Base-by-base conservation (phyloP, 2,888 invertebrate species). In the Limenitis camilla region DNA sequence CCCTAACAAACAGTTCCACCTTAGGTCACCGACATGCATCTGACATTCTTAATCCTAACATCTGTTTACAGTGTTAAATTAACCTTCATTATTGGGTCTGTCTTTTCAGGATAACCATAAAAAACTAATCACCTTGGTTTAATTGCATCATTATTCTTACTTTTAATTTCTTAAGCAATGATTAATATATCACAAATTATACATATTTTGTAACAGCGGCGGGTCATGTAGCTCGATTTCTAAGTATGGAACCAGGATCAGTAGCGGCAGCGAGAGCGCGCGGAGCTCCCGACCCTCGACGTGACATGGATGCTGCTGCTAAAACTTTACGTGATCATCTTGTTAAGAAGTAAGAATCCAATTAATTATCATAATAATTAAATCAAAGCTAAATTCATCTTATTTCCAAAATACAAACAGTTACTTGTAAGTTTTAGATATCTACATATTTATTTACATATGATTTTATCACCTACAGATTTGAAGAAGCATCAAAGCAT, bases 191-290 rank as follows among this genome's bases (percentile, higher is more conserved):
- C 10, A 5, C 6, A n/a, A 35, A n/a, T 9, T 5, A 35, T n/a
- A 3, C 5, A 35, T n/a, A n/a, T n/a, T 5, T 35, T 33, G 10
- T 36, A 38, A 0, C 55, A 86, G 97, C 98, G 49, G 98, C 99
- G 8, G 96, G 93, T 0, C 98, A 98, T 72, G 94, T 99, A 41
- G 96, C 98, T 64, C 90, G 99, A 40, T 98, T 96, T 80, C 88
- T 98, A 39, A 93, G 94, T 49, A 96, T 98, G 92, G 98, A 98
- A 82, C 96, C 97, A 91, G 96, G 88, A 89, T 96, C 67, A 0
- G 75, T 86, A 57, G 83, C 79, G 35, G 85, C 86, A 49, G 86
- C 86, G 31, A 67, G 78, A 4, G 87, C 85, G 0, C 75, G 86
- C 1, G 85, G 86, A 0, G 78, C 79, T 0, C 71, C 76, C 7